Evolutionary conservation across 92 coral and sea anemone genomes (phyloP), one percentile per base, ranked within the genome.

Genomic region (Parazoanthus darwini): DNA sequence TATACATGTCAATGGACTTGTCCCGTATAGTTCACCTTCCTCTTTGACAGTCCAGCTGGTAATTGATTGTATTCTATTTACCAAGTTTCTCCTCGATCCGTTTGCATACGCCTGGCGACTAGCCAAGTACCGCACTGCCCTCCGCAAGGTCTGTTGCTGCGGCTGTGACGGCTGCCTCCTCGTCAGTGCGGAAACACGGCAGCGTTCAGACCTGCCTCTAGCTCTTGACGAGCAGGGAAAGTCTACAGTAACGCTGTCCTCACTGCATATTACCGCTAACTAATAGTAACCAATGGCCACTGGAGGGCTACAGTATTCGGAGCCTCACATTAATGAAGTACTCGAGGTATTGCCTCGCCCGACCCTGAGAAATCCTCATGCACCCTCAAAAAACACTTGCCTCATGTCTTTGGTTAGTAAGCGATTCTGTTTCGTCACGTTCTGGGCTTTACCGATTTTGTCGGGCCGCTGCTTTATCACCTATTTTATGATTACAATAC

Each of bases 21-120:
- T 33, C 16, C 23, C 29, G 14, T 42, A 15, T 22, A 29, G 22
- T 29, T 15, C 22, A 54, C 15, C 36, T 4, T 51, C 70, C 71
- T 13, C 6, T 80, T 51, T 33, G 16, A 80, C 20, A 26, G 25
- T 44, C 3, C 58, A 36, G 29, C 75, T 65, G 3, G 36, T 65
- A 18, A 43, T 23, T 15, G 86, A 82, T 3, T 65, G 77, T 18
- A 16, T 82, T 38, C 8, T 22, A 16, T 66, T 82, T 3, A 65
- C 76, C 8, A 82, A 82, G 39, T 82, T 39, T 38, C 44, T 82
- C 42, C 86, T 82, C 6, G 86, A 82, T 65, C 86, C 86, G 18
- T 22, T 82, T 44, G 74, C 67, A 23, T 82, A 82, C 11, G 86
- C 44, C 23, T 82, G 86, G 86, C 50, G 86, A 66, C 58, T 82